Evolutionary conservation across 1,140 invertebrate species (phyloP).

Genomic region (Drosophila novamexicana): DNA sequence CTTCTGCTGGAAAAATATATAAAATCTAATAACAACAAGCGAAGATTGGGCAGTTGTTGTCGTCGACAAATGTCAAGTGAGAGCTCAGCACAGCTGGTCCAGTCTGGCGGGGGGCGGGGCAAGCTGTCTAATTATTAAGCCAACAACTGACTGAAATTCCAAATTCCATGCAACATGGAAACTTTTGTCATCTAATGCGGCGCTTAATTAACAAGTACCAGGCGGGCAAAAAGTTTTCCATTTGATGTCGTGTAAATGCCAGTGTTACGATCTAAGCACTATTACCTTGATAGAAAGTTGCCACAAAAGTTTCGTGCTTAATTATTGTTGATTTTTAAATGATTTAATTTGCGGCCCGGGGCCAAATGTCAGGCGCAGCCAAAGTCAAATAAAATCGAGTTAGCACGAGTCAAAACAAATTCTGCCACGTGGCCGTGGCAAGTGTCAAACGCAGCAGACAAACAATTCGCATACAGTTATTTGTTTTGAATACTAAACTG

Average conservation of each 20-base stretch:
- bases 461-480: not conserved
- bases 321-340: slow-evolving; percentile 78
- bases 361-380: slow-evolving; percentile 20
- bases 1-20: no score
- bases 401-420: slow-evolving; percentile 1
- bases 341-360: slow-evolving; percentile 58
- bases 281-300: slow-evolving; percentile 46
- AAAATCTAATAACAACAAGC: slow-evolving; percentile 5
- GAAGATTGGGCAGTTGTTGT: not conserved
- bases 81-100: not conserved
- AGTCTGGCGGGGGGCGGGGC: not conserved
- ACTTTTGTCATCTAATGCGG: slow-evolving; percentile 55
- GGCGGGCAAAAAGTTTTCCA: slow-evolving; percentile 54
- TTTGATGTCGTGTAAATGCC: slow-evolving; percentile 71
- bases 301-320: slow-evolving; percentile 61
- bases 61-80: slow-evolving; percentile 34
- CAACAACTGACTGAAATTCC: slow-evolving; percentile 20
- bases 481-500: slow-evolving; percentile 3
- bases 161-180: slow-evolving; percentile 33
- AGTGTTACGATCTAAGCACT: slow-evolving; percentile 47
- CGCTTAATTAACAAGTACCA: slow-evolving; percentile 61
- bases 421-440: not conserved
- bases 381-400: slow-evolving; percentile 48
- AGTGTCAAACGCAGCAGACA: slow-evolving; percentile 50
- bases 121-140: slow-evolving; percentile 55